Evolutionary conservation across 1,140 invertebrate species (phyloP).

Genomic region (Ganaspis sp.): DNA sequence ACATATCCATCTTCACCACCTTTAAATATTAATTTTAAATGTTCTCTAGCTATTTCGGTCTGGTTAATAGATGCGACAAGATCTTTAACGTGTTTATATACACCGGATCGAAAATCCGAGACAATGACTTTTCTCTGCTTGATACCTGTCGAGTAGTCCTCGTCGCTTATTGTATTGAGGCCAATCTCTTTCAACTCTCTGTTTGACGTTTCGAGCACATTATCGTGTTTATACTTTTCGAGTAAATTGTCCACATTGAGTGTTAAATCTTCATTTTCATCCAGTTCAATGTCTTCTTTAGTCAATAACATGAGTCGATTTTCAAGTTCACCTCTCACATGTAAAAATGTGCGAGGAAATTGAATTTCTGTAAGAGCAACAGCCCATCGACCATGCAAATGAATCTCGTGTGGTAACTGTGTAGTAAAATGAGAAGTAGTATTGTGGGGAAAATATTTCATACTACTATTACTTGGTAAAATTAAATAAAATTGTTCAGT

Average conservation of each 20-base stretch:
- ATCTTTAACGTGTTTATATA: constrained; percentile 29
- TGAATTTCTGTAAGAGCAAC: constrained; percentile 50
- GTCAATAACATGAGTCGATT: too few species aligned
- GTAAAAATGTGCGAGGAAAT: constrained; percentile 46
- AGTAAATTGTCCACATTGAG: too few species aligned
- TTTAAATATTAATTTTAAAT: constrained; percentile 45
- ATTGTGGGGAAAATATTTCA: constrained; percentile 54
- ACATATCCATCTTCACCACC: too few species aligned
- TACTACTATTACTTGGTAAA: constrained; percentile 44
- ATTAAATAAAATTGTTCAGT: constrained; percentile 37
- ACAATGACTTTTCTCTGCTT: too few species aligned
- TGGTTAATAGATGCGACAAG: constrained; percentile 50
- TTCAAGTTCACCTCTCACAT: too few species aligned
- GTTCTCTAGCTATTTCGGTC: constrained; percentile 47
- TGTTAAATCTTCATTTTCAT: constrained; percentile 5
- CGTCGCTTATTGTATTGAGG: too few species aligned
- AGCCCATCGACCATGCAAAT: constrained; percentile 41
- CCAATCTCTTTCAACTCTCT: too few species aligned
- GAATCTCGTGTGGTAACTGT: constrained; percentile 39
- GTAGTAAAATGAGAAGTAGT: constrained; percentile 48
- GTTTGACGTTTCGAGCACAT: too few species aligned
- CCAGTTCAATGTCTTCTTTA: too few species aligned
- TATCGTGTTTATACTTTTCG: too few species aligned
- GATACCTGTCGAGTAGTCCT: too few species aligned
- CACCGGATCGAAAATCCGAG: constrained; percentile 3